These are phyloP conservation scores for Rhineura floridana DNA, from an alignment of 2,113 vertebrate species.

Conservation along the genomic window DNA sequence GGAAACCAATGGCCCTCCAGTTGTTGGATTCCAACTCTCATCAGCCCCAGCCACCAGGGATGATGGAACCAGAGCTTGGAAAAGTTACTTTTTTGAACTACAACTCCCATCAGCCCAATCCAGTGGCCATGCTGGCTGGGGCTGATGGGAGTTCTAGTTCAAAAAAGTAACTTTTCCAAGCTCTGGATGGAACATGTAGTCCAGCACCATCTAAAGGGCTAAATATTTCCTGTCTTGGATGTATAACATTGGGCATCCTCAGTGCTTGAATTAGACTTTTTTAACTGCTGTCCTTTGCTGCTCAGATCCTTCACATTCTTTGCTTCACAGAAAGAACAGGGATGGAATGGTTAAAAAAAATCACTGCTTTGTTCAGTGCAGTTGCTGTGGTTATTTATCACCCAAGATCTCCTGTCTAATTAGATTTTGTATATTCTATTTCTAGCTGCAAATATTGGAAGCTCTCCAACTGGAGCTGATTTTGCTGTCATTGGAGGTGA, in stretches of 20 bases:
- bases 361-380: neutral
- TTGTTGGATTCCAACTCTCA: too few species aligned
- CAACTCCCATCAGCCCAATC: too few species aligned
- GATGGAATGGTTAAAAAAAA: conserved; percentile 36
- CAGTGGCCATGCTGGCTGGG: too few species aligned
- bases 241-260: neutral
- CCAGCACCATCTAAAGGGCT: too few species aligned
- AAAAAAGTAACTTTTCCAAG: too few species aligned
- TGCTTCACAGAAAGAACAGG: conserved; percentile 35
- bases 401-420: conserved; percentile 45
- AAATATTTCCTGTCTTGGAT: too few species aligned
- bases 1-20: too few species aligned
- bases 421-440: conserved; percentile 54
- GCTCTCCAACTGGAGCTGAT: conserved; percentile 59
- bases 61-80: too few species aligned
- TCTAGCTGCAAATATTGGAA: conserved; percentile 61
- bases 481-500: conserved; percentile 74
- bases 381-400: conserved; percentile 21
- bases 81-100: too few species aligned
- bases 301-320: neutral
- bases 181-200: too few species aligned
- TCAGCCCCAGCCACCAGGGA: too few species aligned
- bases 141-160: too few species aligned
- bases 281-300: conserved; percentile 35
- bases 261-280: conserved; percentile 19